Evolutionary conservation across 2,888 invertebrate species (phyloP).

Genomic region (Stenchaetothrips biformis): DNA sequence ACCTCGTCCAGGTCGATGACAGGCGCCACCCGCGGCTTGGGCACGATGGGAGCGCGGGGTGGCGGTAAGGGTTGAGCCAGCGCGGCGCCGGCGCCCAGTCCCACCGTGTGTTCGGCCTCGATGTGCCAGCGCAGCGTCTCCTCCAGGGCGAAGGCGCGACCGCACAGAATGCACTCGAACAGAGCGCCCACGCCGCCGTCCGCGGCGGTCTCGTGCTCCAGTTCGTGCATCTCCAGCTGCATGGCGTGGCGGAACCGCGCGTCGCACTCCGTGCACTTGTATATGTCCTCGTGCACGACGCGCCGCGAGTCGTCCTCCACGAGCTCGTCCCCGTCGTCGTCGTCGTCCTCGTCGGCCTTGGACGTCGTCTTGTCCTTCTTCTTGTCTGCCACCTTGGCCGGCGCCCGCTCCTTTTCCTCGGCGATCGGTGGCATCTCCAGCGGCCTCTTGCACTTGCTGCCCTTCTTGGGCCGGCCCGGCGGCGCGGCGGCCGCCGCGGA

Average conservation of each 20-base stretch:
- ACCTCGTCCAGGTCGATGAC: conserved; percentile 1
- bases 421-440: neutral
- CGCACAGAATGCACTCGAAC: conserved; percentile 1
- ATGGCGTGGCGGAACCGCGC: conserved; percentile 21
- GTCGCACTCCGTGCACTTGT: conserved; percentile 12
- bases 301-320: conserved; percentile 1
- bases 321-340: conserved; percentile 1
- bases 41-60: no score
- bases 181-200: neutral
- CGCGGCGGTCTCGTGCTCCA: neutral
- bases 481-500: neutral
- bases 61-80: neutral
- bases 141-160: conserved; percentile 12
- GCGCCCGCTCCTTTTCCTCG: neutral
- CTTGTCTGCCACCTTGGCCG: neutral
- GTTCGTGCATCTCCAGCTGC: conserved; percentile 17
- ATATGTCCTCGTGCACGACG: neutral
- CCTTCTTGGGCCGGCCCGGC: neutral
- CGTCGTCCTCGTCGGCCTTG: neutral
- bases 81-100: neutral
- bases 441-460: neutral
- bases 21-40: no score
- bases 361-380: neutral
- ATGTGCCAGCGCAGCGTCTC: conserved; percentile 7
- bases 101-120: conserved; percentile 3